A percentile compares a stretch with the other conserved stretches of the same genome.
Conservation (phyloP, 2,888 invertebrate species). For the Eustalomyia histrio region DNA sequence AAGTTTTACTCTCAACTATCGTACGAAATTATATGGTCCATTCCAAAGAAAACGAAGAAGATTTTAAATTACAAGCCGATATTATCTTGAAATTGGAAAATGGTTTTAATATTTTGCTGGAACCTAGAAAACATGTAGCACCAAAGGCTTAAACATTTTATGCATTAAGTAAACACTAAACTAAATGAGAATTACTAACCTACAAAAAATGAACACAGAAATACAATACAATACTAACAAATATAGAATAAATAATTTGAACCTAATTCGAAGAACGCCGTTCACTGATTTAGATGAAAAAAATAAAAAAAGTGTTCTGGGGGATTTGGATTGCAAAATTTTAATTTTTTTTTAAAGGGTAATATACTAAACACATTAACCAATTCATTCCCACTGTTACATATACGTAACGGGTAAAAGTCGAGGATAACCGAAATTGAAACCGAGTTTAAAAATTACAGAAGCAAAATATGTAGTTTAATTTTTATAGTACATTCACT, state of each 20-base stretch:
- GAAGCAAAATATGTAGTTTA: too few relatives aligned
- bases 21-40: constrained; percentile 84
- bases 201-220: background rate
- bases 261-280: too few relatives aligned
- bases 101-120: constrained; percentile 85
- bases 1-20: constrained; percentile 86
- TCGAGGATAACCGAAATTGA: too few relatives aligned
- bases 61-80: constrained; percentile 85
- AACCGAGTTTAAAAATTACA: too few relatives aligned
- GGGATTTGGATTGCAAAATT: too few relatives aligned
- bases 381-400: too few relatives aligned
- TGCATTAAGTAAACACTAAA: background rate
- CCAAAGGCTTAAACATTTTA: constrained; percentile 54
- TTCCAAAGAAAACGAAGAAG: constrained; percentile 83
- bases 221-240: background rate
- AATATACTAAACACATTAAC: too few relatives aligned
- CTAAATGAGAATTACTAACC: background rate
- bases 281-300: too few relatives aligned
- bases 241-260: background rate
- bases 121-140: constrained; percentile 81
- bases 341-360: too few relatives aligned
- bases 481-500: too few relatives aligned
- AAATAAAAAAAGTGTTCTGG: too few relatives aligned
- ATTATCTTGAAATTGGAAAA: constrained; percentile 87
- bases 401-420: too few relatives aligned